These are phyloP conservation scores for Epicauta chinensis DNA, from an alignment of 1,140 invertebrate species.

Conservation along the genomic window DNA sequence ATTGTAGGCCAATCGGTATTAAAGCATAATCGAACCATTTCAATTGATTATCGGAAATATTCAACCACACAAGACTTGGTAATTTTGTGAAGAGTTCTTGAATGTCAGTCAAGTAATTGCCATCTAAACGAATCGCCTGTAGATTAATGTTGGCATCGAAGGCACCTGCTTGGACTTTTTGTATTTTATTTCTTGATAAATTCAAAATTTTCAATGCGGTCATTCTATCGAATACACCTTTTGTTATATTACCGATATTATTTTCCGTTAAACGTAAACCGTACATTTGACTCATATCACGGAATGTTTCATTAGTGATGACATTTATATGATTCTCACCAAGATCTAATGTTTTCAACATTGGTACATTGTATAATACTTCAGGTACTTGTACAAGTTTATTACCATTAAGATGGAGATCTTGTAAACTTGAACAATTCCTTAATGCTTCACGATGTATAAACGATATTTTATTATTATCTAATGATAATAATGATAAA, in stretches of 20 bases:
- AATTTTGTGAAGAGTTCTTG: slow-evolving; percentile 78
- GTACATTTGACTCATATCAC: slow-evolving; percentile 72
- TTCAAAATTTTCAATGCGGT: slow-evolving; percentile 80
- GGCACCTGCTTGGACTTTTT: slow-evolving; percentile 74
- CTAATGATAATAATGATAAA: slow-evolving; percentile 70
- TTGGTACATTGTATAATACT: slow-evolving; percentile 71
- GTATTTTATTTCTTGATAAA: slow-evolving; percentile 80
- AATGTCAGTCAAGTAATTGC: slow-evolving; percentile 81
- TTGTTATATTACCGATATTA: slow-evolving; percentile 76
- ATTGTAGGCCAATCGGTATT: slow-evolving; percentile 81
- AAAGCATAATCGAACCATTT: slow-evolving; percentile 87
- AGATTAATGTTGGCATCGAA: slow-evolving; percentile 80
- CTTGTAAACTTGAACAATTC: slow-evolving; percentile 78
- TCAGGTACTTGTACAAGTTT: slow-evolving; percentile 75
- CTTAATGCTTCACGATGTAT: slow-evolving; percentile 73
- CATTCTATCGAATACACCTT: slow-evolving; percentile 78
- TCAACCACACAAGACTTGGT: slow-evolving; percentile 83
- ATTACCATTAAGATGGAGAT: slow-evolving; percentile 86
- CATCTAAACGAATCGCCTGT: slow-evolving; percentile 80
- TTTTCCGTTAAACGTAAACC: slow-evolving; percentile 82
- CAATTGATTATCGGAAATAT: slow-evolving; percentile 85
- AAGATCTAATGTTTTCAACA: slow-evolving; percentile 79
- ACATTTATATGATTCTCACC: slow-evolving; percentile 82
- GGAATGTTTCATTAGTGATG: slow-evolving; percentile 75
- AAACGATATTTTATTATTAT: slow-evolving; percentile 74